Evolutionary conservation across 2,113 vertebrate genomes (phyloP), one percentile per base, ranked within the genome.

Genomic region (Capricornis sumatraensis): DNA sequence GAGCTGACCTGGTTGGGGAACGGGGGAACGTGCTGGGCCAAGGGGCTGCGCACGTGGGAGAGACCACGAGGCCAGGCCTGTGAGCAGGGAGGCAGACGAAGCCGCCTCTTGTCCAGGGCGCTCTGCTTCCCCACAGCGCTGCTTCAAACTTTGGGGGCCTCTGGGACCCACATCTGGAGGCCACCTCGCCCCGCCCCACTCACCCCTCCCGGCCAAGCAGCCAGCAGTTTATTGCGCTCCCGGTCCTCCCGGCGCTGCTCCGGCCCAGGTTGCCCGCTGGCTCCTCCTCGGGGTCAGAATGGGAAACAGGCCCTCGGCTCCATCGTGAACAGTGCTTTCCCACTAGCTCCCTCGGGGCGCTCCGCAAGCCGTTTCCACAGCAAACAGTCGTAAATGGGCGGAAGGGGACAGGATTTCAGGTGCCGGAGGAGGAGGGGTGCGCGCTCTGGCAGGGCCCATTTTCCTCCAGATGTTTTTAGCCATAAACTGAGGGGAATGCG

Each of bases 391-490:
- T 86, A 86, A 97, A 96, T 11, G 52, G 96, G 64, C 23, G 8
- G 87, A 89, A 97, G 52, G 79, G 89, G 58, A 33, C 53, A 1
- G 83, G 82, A 87, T 89, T 85, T 96, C 96, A 95, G 96, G 96
- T 79, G 97, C 85, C 64, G 92, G 12, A 23, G 71, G 47, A 53
- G 40, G 52, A 45, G n/a, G 67, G 11, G 40, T 2, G 2, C 45
- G 47, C 28, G 7, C 90, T 94, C 89, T 89, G 84, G 93, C 53
- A 30, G 55, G 82, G 71, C 43, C 57, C 7, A 0, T 85, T 95
- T 95, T 57, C 95, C 95, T 33, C 9, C 96, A 97, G 97, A 98
- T 96, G 96, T 97, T 96, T 97, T 94, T 50, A 76, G 52, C 94
- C 74, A 71, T 82, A 96, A 96, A 92, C 33, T 0, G 4, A 52